Base-by-base conservation (phyloP, 2,113 vertebrate species). In the Potamarius usumacintae region DNA sequence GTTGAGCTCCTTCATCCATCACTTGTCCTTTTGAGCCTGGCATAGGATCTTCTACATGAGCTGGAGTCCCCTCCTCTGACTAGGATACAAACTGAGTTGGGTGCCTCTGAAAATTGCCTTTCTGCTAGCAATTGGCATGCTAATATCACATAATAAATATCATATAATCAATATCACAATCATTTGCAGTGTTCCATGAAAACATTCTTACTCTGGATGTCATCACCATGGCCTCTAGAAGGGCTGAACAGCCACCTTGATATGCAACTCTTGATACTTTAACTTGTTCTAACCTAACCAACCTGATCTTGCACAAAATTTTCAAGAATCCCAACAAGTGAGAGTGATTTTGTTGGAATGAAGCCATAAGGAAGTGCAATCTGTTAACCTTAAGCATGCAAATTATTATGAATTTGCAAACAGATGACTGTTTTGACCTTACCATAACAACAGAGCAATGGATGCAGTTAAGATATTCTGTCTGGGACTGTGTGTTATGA, bases 401-500 rank as follows among this genome's bases (percentile, higher is more conserved):
- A 55, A 78, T 78, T 53, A 11, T 55, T 27, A 27, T 57, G 1
- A 50, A 77, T 77, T 77, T 52, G 20, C 14, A n/a, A 27, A 27
- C n/a, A 27, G 27, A 7, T n/a, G 76, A 27, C 25, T 15, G 52
- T 55, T 78, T 25, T 27, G 50, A 78, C 22, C 8, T 20, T 12
- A 80, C 78, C 27, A 25, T 62, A 62, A 82, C 57, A 82, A 85
- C 2, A 48, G 12, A 17, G 53, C 20, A 84, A 17, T 42, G n/a
- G 11, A 86, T 7, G 7, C 77, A 69, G 80, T 87, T 25, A 42
- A 63, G 42, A 25, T 63, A 83, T 52, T 83, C 48, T 74, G 80
- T 87, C 55, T 74, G 57, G 76, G 15, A 48, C 12, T 4, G 14
- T 82, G 78, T 87, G 57, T 53, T 82, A 76, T 30, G 74, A 83